Conservation (phyloP, 2,113 vertebrate genomes). For the Tragelaphus imberbis region DNA sequence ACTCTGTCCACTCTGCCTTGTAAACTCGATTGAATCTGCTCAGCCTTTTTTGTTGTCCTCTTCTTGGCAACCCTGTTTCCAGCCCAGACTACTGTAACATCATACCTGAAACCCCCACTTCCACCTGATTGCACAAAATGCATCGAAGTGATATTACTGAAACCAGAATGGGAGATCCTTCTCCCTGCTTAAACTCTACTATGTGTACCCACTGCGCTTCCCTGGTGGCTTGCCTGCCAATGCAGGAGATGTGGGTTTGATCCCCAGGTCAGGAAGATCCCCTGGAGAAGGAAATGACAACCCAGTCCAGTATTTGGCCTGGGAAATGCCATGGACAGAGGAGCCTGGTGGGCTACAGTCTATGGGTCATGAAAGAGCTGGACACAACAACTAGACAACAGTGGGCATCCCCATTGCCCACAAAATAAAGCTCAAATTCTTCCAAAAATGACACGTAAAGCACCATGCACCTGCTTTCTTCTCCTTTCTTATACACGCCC, state of each 20-base stretch:
- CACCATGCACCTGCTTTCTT: neutral
- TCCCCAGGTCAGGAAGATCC: neutral
- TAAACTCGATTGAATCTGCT: neutral
- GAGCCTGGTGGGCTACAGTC: neutral
- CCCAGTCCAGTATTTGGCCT: neutral
- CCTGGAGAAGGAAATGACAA: neutral
- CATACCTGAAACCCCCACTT: neutral
- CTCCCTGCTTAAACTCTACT: neutral
- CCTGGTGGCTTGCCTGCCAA: neutral
- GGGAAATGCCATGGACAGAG: neutral
- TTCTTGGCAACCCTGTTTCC: neutral
- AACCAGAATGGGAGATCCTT: neutral
- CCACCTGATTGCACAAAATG: neutral
- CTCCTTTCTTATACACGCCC: neutral
- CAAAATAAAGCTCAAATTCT: neutral
- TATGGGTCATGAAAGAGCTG: neutral
- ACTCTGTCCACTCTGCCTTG: neutral
- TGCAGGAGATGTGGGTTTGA: neutral
- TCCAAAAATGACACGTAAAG: neutral
- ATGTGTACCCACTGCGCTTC: fast-evolving
- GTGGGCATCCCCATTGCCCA: neutral
- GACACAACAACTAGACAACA: neutral
- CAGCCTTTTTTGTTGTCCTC: neutral
- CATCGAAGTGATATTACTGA: neutral
- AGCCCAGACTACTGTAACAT: neutral